phyloP scores from a whole-genome alignment of 1,140 invertebrate genomes.

The Diorhabda sublineata region DNA sequence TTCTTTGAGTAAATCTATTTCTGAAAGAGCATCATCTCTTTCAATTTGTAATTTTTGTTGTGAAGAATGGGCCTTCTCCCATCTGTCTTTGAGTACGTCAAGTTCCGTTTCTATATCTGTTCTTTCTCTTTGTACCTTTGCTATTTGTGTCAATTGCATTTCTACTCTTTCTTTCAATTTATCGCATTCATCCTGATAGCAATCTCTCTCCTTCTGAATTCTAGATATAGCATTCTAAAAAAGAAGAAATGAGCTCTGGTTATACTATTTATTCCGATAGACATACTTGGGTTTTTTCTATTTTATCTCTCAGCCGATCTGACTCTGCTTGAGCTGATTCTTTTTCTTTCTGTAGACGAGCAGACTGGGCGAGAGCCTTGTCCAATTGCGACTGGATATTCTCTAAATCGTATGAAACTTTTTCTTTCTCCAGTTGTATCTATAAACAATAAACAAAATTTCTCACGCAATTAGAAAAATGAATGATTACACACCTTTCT shows the following conservation, averaged over 20 bases:
- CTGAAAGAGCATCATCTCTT: conserved; percentile 76
- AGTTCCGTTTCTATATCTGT: conserved; percentile 80
- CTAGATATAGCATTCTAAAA: conserved; percentile 63
- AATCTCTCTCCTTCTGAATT: conserved; percentile 83
- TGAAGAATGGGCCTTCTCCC: conserved; percentile 79
- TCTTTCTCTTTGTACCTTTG: conserved; percentile 78
- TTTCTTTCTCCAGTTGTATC: conserved; percentile 88
- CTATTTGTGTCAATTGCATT: conserved; percentile 70
- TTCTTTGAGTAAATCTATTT: conserved; percentile 83
- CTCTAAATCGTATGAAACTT: conserved; percentile 83
- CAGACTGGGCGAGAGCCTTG: conserved; percentile 79
- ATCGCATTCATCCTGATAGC: conserved; percentile 73
- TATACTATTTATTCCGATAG: too few relatives aligned
- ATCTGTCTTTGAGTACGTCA: conserved; percentile 79
- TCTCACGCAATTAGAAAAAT: background rate
- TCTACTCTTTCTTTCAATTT: conserved; percentile 77
- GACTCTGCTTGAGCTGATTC: conserved; percentile 79
- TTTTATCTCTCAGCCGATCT: conserved; percentile 82
- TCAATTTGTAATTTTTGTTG: conserved; percentile 85
- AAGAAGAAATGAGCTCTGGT: background rate
- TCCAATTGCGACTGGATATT: conserved; percentile 85
- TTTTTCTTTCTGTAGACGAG: conserved; percentile 82
- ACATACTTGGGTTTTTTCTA: conserved; percentile 80
- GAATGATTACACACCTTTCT: conserved; percentile 61
- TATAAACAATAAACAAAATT: conserved; percentile 42